Conservation (phyloP, 2,888 invertebrate species). For the Tanypteryx hageni region DNA sequence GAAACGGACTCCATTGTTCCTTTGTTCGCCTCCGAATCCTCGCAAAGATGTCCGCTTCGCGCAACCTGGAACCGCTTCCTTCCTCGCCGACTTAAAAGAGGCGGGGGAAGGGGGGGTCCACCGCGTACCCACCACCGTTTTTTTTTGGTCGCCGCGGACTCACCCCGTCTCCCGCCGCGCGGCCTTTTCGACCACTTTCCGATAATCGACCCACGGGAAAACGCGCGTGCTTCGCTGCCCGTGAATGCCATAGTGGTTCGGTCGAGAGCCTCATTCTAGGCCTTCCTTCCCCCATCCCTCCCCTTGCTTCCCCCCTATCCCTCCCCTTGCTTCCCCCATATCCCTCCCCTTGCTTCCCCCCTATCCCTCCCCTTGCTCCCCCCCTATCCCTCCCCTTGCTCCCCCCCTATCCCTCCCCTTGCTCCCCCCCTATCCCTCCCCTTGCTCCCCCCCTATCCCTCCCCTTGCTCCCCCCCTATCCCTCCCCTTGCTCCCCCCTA, state of each 20-base stretch:
- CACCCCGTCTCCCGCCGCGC: neutral
- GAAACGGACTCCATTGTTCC: too few species aligned
- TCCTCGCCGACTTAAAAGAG: too few species aligned
- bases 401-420: neutral
- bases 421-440: neutral
- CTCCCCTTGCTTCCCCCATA: neutral
- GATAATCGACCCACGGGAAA: constrained; percentile 6
- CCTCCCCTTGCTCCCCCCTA: constrained; percentile 25
- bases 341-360: neutral
- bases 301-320: neutral
- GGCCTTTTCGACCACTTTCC: neutral
- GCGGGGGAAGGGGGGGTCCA: neutral
- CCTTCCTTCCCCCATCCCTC: neutral
- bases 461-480: neutral
- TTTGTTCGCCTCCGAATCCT: too few species aligned
- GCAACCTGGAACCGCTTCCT: too few species aligned
- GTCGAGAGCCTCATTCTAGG: neutral
- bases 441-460: neutral
- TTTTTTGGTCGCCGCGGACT: neutral
- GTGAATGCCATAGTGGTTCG: constrained; percentile 4
- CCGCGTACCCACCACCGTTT: neutral
- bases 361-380: neutral
- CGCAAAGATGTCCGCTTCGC: too few species aligned
- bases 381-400: neutral
- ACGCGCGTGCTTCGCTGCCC: constrained; percentile 7